These are phyloP conservation scores for Enteromius unitaeniatus DNA, from an alignment of 2,797 vertebrate genomes.

Conservation along the genomic window DNA sequence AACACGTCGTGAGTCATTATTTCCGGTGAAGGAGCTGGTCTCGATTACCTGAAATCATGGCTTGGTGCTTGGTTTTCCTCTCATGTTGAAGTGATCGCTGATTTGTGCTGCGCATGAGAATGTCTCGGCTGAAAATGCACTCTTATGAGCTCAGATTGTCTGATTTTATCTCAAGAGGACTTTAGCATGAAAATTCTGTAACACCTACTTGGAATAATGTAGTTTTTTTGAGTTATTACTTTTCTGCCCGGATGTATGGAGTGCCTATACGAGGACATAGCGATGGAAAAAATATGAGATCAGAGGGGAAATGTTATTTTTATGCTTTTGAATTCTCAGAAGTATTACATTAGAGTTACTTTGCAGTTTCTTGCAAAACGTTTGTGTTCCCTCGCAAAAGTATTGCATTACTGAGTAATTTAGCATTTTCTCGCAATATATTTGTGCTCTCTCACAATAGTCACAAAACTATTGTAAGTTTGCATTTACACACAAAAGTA, in stretches of 20 bases:
- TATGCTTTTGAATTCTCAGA: background rate
- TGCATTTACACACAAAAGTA: background rate
- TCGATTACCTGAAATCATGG: constrained; percentile 35
- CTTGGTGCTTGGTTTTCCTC: background rate
- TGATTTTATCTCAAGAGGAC: background rate
- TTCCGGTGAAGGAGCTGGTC: constrained; percentile 24
- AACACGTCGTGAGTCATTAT: constrained; percentile 46
- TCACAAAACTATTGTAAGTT: background rate
- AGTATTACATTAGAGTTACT: background rate
- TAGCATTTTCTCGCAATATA: background rate
- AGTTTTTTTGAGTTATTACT: background rate
- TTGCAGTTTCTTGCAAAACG: background rate
- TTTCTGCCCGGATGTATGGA: background rate
- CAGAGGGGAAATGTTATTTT: background rate
- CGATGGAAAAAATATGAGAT: background rate
- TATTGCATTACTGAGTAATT: background rate
- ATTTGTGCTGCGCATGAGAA: background rate
- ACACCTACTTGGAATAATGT: background rate
- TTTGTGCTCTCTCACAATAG: background rate
- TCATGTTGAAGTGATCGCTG: background rate
- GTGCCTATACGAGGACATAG: background rate
- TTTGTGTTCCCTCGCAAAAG: background rate
- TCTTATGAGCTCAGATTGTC: background rate
- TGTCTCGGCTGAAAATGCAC: background rate
- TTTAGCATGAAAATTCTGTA: background rate